Conservation (phyloP, 2,113 vertebrate genomes). For the Dinomys branickii region DNA sequence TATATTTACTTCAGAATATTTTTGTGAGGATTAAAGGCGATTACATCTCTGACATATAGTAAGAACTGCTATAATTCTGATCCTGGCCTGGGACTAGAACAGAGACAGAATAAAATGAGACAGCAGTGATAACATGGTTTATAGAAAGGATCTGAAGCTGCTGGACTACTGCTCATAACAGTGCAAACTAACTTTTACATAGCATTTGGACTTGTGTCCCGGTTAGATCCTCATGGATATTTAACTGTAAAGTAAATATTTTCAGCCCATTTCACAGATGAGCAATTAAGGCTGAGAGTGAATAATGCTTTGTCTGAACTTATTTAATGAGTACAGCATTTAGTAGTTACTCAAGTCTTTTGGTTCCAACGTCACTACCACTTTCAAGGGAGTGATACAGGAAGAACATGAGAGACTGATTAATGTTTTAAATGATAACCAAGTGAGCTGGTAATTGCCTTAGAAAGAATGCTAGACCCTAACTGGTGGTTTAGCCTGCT, state of each 20-base stretch:
- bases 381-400: not conserved
- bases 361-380: not conserved
- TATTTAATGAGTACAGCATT: not conserved
- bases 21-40: not conserved
- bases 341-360: not conserved
- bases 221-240: not conserved
- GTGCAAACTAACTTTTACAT: not conserved
- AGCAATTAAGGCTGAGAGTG: not conserved
- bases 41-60: not conserved
- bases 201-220: not conserved
- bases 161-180: not conserved
- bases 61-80: not conserved
- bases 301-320: not conserved
- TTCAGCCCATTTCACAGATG: not conserved
- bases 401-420: not conserved
- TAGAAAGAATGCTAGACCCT: not conserved
- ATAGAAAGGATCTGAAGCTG: not conserved
- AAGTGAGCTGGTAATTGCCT: not conserved
- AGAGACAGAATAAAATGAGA: not conserved
- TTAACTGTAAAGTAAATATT: not conserved
- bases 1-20: not conserved
- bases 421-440: not conserved
- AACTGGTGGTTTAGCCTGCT: not conserved
- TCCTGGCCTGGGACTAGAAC: not conserved
- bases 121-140: not conserved